Percentiles rank a stretch among this genome's conserved stretches.
phyloP scores from a whole-genome alignment of 2,113 vertebrate genomes.

The Plotosus lineatus region DNA sequence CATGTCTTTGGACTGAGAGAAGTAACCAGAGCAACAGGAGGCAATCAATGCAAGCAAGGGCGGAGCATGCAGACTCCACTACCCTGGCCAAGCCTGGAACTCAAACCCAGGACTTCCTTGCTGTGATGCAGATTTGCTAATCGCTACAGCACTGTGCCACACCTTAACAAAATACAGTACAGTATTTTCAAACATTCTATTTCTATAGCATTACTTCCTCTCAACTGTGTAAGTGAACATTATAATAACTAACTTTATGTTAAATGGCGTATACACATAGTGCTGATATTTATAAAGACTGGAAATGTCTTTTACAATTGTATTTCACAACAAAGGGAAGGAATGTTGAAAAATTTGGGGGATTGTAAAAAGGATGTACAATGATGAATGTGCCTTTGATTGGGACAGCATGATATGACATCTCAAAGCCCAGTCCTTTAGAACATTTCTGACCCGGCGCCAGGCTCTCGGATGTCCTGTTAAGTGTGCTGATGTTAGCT shows the following conservation, averaged over 20 bases:
- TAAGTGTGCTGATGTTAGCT: background rate
- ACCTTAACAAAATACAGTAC: too few species aligned
- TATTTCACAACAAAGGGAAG: background rate
- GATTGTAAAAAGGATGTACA: background rate
- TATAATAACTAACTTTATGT: background rate
- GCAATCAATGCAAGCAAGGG: too few species aligned
- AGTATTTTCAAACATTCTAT: too few species aligned
- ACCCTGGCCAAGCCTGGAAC: too few species aligned
- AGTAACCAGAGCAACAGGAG: too few species aligned
- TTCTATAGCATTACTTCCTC: too few species aligned
- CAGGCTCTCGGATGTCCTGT: background rate
- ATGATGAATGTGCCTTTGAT: background rate
- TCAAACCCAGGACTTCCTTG: too few species aligned
- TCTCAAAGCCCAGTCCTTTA: background rate
- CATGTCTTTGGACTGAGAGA: too few species aligned
- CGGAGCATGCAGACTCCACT: too few species aligned
- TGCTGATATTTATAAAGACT: background rate
- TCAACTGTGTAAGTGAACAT: background rate
- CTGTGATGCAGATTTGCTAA: too few species aligned
- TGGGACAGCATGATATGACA: background rate
- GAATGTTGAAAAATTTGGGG: background rate
- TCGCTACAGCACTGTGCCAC: too few species aligned
- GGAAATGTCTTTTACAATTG: constrained; percentile 4
- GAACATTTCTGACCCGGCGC: background rate
- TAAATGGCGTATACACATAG: background rate